phyloP scores from a whole-genome alignment of 92 coral and sea anemone species.

The Umimayanthus chanpuru region DNA sequence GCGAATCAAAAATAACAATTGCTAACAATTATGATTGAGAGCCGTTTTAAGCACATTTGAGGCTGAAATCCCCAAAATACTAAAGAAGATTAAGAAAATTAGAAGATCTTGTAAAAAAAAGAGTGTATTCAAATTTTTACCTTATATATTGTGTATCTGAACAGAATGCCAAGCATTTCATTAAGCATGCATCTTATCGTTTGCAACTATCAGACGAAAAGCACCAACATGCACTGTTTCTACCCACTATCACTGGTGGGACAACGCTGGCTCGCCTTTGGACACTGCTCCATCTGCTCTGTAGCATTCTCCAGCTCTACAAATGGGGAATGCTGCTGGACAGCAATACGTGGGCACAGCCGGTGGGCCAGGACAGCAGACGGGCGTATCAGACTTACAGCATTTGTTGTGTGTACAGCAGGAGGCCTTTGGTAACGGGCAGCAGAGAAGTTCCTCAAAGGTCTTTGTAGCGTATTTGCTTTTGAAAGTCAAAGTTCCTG shows the following conservation, averaged over 20 bases:
- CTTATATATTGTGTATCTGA: too few relatives aligned
- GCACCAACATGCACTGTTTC: neutral
- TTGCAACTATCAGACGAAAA: neutral
- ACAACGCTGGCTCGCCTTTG: slow-evolving; percentile 50
- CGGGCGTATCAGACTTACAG: slow-evolving; percentile 54
- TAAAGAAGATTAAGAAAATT: too few relatives aligned
- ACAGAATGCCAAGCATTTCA: too few relatives aligned
- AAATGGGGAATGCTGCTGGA: slow-evolving; percentile 58
- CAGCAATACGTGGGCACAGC: slow-evolving; percentile 71
- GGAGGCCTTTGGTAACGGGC: slow-evolving; percentile 27
- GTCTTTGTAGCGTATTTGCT: slow-evolving; percentile 22
- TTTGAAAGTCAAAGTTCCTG: slow-evolving; percentile 27
- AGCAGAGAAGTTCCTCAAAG: slow-evolving; percentile 24
- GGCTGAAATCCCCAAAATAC: too few relatives aligned
- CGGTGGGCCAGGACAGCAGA: slow-evolving; percentile 66
- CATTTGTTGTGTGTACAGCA: slow-evolving; percentile 83
- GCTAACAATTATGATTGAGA: too few relatives aligned
- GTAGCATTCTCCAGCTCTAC: slow-evolving; percentile 59
- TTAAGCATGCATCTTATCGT: neutral
- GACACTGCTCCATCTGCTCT: slow-evolving; percentile 55
- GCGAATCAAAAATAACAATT: too few relatives aligned
- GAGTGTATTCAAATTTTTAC: too few relatives aligned
- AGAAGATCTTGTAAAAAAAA: too few relatives aligned
- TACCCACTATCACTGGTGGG: neutral
- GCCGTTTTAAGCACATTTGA: too few relatives aligned